A percentile compares a stretch with the other conserved stretches of the same genome.
Conservation (phyloP, 2,797 vertebrate genomes). For the Brachymystax lenok region DNA sequence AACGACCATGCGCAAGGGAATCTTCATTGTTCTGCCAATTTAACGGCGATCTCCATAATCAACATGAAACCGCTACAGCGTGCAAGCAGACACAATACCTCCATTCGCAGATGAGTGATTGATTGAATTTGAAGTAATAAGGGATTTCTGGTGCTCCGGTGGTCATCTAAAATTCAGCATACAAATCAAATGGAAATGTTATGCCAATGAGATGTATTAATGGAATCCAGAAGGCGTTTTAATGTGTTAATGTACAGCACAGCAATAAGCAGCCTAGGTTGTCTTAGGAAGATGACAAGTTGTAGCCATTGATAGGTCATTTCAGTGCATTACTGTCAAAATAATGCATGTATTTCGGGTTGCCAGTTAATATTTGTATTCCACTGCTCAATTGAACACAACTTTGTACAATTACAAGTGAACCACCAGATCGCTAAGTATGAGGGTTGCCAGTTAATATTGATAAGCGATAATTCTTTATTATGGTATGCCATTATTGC, state of each 20-base stretch:
- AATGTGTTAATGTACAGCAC: constrained; percentile 82
- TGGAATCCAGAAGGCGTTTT: constrained; percentile 72
- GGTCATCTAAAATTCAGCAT: constrained; percentile 84
- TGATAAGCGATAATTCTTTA: constrained; percentile 45
- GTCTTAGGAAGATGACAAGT: constrained; percentile 75
- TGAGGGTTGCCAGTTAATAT: constrained; percentile 39
- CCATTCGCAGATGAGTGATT: constrained; percentile 79
- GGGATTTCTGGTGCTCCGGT: constrained; percentile 73
- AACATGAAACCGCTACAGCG: constrained; percentile 74
- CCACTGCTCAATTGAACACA: constrained; percentile 56
- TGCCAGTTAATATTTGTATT: constrained; percentile 50
- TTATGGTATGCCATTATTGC: constrained; percentile 43
- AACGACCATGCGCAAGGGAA: constrained; percentile 64
- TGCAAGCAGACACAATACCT: constrained; percentile 61
- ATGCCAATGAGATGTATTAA: constrained; percentile 82
- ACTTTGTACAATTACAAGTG: constrained; percentile 67
- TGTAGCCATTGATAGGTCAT: constrained; percentile 80
- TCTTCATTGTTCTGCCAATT: constrained; percentile 67
- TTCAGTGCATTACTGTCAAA: constrained; percentile 83
- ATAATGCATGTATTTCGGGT: constrained; percentile 76
- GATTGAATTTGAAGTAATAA: constrained; percentile 87
- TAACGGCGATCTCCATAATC: constrained; percentile 84
- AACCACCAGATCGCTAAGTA: constrained; percentile 12
- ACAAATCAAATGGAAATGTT: constrained; percentile 85
- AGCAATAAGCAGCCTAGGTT: constrained; percentile 77